Conservation (phyloP, 1,140 invertebrate genomes). For the Drosophila rhopaloa region DNA sequence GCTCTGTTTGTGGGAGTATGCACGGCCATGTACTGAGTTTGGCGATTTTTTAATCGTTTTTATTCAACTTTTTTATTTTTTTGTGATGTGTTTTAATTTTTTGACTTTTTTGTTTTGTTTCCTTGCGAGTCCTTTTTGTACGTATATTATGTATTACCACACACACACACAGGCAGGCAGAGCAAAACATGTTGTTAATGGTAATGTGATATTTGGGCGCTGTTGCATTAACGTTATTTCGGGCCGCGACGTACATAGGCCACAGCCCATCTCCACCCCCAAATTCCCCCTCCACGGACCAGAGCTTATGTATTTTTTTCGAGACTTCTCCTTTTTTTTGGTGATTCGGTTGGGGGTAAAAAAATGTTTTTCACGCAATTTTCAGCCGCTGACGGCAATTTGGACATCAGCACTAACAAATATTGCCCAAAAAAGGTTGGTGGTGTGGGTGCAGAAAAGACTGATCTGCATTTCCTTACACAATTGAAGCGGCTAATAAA, state of each 20-base stretch:
- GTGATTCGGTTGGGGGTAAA: conserved; percentile 5
- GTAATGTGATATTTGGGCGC: conserved; percentile 65
- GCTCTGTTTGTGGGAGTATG: conserved; percentile 16
- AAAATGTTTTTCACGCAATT: conserved; percentile 51
- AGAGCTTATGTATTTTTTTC: background rate
- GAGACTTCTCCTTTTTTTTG: conserved; percentile 4
- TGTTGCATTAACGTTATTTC: conserved; percentile 38
- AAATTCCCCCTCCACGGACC: background rate
- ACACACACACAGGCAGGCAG: conserved; percentile 2
- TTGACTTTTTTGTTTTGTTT: conserved; percentile 48
- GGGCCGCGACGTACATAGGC: conserved; percentile 29
- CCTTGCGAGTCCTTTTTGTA: conserved; percentile 36
- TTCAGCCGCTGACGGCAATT: conserved; percentile 34
- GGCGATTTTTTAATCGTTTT: conserved; percentile 53
- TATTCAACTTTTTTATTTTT: conserved; percentile 49
- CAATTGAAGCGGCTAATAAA: background rate
- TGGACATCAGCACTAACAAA: conserved; percentile 12
- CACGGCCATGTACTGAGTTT: conserved; percentile 52
- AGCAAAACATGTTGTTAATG: conserved; percentile 49
- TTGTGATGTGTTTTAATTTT: conserved; percentile 33
- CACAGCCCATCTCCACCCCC: background rate
- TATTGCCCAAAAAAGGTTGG: background rate
- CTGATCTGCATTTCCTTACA: background rate
- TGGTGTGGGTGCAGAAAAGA: background rate
- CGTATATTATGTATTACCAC: conserved; percentile 34